phyloP scores from a whole-genome alignment of 2,113 vertebrate genomes.

The Manacus vitellinus region DNA sequence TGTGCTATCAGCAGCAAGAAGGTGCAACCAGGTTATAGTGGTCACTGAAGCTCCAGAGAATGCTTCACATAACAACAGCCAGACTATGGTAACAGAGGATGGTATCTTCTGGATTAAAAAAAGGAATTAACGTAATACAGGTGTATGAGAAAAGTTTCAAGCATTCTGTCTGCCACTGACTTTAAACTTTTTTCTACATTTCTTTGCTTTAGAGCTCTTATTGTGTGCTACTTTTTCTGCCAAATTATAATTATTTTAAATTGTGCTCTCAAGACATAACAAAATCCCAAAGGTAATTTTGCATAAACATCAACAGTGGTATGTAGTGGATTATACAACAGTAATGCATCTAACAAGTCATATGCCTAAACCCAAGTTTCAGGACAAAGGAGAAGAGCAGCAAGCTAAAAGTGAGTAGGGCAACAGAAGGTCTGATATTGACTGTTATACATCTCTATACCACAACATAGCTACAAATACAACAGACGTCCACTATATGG shows the following conservation, averaged over 20 bases:
- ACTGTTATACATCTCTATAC: background rate
- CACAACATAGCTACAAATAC: background rate
- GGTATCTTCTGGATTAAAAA: background rate
- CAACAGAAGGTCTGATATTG: background rate
- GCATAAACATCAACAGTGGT: background rate
- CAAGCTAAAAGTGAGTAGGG: background rate
- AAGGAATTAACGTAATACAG: background rate
- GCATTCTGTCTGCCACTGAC: background rate
- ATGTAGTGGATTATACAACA: background rate
- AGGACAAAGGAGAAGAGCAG: background rate
- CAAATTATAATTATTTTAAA: background rate
- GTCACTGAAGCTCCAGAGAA: background rate
- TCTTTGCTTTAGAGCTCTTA: background rate
- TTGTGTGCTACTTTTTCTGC: background rate
- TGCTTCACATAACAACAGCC: background rate
- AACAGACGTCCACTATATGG: background rate
- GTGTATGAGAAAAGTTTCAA: background rate
- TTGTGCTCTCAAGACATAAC: background rate
- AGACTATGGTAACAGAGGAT: background rate
- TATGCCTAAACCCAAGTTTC: background rate
- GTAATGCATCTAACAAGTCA: background rate
- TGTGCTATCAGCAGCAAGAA: no score
- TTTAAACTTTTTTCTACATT: background rate
- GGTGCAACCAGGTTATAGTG: background rate
- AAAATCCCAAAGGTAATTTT: background rate